Evolutionary conservation across 2,888 invertebrate species (phyloP).

Genomic region (Thymelicus acteon): DNA sequence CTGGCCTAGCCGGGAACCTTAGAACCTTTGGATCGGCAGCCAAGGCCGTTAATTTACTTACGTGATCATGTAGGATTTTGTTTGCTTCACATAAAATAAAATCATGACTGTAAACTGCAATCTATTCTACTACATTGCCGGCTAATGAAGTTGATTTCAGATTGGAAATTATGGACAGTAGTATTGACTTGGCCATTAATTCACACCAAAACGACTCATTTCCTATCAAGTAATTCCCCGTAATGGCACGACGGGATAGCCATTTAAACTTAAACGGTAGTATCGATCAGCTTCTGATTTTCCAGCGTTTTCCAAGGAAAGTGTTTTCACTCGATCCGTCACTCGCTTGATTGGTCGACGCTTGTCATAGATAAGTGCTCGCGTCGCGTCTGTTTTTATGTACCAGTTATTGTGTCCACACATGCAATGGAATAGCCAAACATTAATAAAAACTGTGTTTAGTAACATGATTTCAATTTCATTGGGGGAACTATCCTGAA

Average conservation of each 20-base stretch:
- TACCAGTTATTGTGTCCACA: neutral
- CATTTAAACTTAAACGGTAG: slow-evolving; percentile 36
- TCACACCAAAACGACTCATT: neutral
- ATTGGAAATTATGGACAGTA: too few relatives aligned
- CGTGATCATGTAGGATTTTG: too few relatives aligned
- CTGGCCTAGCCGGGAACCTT: too few relatives aligned
- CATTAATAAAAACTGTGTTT: neutral
- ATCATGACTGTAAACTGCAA: too few relatives aligned
- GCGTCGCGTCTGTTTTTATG: slow-evolving; percentile 1
- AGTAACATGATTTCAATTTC: too few relatives aligned
- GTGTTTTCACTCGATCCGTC: slow-evolving; percentile 14
- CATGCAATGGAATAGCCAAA: neutral
- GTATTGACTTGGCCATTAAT: slow-evolving; percentile 12
- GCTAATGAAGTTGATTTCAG: too few relatives aligned
- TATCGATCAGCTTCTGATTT: slow-evolving; percentile 41
- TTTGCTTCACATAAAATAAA: too few relatives aligned
- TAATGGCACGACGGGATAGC: slow-evolving; percentile 31
- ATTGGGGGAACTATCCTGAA: too few relatives aligned
- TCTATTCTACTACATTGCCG: too few relatives aligned
- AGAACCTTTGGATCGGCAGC: too few relatives aligned
- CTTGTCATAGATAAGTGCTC: slow-evolving; percentile 15
- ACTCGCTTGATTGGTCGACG: slow-evolving; percentile 9
- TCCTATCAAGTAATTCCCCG: slow-evolving; percentile 8
- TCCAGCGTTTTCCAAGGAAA: slow-evolving; percentile 41
- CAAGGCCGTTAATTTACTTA: too few relatives aligned